A percentile compares a stretch with the other conserved stretches of the same genome.
Conservation (phyloP, 2,888 invertebrate genomes). For the Laothoe populi region DNA sequence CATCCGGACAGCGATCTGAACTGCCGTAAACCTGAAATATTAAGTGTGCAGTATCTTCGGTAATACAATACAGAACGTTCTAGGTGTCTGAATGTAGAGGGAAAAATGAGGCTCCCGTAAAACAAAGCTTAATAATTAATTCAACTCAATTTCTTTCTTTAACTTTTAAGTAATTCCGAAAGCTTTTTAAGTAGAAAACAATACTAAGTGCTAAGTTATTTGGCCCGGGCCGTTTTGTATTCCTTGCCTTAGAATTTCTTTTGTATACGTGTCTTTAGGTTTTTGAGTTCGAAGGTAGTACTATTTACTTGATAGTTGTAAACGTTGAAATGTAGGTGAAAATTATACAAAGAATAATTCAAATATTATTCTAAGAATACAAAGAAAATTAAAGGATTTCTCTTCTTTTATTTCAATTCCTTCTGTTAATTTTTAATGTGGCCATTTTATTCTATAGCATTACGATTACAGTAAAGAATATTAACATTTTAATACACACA, state of each 20-base stretch:
- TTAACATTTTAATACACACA: too few relatives aligned
- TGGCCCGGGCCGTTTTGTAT: conserved; percentile 28
- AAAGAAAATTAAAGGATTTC: too few relatives aligned
- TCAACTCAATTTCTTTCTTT: conserved; percentile 59
- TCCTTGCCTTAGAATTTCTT: conserved; percentile 39
- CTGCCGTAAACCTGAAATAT: not conserved
- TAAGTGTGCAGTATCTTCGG: conserved; percentile 6
- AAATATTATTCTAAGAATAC: too few relatives aligned
- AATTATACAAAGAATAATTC: too few relatives aligned
- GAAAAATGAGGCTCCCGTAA: conserved; percentile 26
- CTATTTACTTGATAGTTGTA: not conserved
- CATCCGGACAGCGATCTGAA: not conserved
- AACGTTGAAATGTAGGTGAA: not conserved
- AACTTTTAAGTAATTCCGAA: conserved; percentile 70
- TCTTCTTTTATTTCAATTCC: too few relatives aligned
- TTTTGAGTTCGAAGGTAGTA: conserved; percentile 26
- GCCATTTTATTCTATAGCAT: too few relatives aligned
- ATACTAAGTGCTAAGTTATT: conserved; percentile 64
- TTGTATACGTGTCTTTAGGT: conserved; percentile 32
- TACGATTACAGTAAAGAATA: too few relatives aligned
- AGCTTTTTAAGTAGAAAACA: conserved; percentile 64
- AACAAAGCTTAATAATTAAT: conserved; percentile 52
- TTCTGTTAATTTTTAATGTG: too few relatives aligned
- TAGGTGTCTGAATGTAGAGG: conserved; percentile 11
- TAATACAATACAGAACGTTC: conserved; percentile 15